Base-by-base conservation (phyloP, 2,888 invertebrate species). In the Stenichneumon culpator region DNA sequence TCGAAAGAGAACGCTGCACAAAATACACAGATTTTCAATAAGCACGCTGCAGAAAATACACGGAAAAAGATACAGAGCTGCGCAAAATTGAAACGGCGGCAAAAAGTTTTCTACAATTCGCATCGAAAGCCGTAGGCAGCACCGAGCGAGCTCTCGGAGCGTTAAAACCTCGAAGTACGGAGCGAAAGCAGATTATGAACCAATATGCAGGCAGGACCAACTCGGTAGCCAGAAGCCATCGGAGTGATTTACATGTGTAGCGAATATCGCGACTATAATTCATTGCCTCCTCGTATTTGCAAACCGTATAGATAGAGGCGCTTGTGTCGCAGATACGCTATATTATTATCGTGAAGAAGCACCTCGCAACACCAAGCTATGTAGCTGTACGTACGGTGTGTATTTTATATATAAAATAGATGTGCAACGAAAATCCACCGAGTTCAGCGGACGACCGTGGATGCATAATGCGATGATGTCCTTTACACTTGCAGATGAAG, bases 381-480 rank as follows among this genome's bases (percentile, higher is more conserved):
- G 16, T 47, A 16, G 14, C 16, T 3, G 44, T 16, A 47, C 11
- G 44, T 47, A 47, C 16, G 44, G 5, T 79, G 74, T 60, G 60
- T 32, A 19, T 22, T 54, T 22, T 22, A 54, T 57, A 22, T 22
- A 25, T 25, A 57, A 57, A 7, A 57, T 57, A 22, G 4, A 57
- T 25, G 25, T 57, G 16, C 22, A 57, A n/a, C 22, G 25, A 28
- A 22, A 50, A 47, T 65, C 60, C 63, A 25, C 14, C n/a, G 19
- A 75, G 74, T 75, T 50, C 50, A 50, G 65, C 50, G 54, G 73
- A 78, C 74, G 28, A 67, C 39, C 65, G 65, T 82, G 57, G 83
- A 78, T 86, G 89, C 80, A 90, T 89, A 90, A 91, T 89, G 88
- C 89, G 88, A 89, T 89, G 88, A 89, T 88, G 80, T 86, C 80